phyloP scores from a whole-genome alignment of 2,797 vertebrate species.

The Macropodus opercularis region DNA sequence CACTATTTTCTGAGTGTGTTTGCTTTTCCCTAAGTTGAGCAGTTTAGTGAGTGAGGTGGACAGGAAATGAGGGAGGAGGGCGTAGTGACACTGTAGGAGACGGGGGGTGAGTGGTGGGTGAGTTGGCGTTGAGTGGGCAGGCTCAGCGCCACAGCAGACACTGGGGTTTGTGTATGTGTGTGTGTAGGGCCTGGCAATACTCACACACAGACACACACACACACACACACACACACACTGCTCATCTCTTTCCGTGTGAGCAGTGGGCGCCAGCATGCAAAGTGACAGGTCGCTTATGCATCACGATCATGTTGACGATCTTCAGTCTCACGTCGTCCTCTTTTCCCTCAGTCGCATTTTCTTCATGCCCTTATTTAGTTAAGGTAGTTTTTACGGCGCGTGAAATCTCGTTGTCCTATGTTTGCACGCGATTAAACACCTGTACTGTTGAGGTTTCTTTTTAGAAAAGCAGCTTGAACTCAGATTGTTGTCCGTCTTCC shows the following conservation, averaged over 20 bases:
- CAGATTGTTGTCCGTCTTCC: constrained; percentile 4
- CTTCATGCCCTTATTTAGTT: constrained; percentile 27
- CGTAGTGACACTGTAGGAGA: constrained; percentile 41
- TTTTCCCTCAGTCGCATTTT: constrained; percentile 33
- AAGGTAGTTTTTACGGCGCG: constrained; percentile 11
- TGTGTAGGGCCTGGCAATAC: background rate
- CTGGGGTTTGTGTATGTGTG: constrained; percentile 19
- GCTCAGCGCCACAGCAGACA: constrained; percentile 48
- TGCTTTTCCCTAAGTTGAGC: constrained; percentile 56
- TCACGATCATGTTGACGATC: constrained; percentile 50
- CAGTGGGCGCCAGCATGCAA: constrained; percentile 46
- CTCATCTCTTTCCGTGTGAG: constrained; percentile 78
- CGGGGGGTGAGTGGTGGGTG: constrained; percentile 36
- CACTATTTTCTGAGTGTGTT: constrained; percentile 57
- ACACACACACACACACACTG: constrained; percentile 10
- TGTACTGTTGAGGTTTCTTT: constrained; percentile 24
- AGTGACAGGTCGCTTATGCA: constrained; percentile 80
- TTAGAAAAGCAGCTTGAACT: constrained; percentile 10
- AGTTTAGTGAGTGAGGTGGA: constrained; percentile 56
- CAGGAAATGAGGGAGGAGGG: constrained; percentile 52
- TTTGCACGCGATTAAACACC: constrained; percentile 32
- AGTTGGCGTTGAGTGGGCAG: constrained; percentile 44
- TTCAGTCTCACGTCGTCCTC: constrained; percentile 31
- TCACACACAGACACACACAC: constrained; percentile 1
- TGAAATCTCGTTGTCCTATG: constrained; percentile 12